Percentiles rank a stretch among this genome's conserved stretches.
Conservation (phyloP, 2,888 invertebrate species). For the Agrotis exclamationis region DNA sequence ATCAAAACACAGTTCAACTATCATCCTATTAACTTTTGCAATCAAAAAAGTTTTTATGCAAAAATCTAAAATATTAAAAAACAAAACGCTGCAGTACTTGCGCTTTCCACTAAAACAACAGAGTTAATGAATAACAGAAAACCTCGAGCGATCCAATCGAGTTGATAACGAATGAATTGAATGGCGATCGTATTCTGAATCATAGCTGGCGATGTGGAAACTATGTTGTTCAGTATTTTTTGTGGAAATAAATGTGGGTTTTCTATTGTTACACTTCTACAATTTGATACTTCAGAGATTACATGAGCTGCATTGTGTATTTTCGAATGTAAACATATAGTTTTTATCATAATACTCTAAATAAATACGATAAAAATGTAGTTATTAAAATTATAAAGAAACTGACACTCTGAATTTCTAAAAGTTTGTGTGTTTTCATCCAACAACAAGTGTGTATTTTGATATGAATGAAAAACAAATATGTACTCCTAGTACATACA, state of each 20-base stretch:
- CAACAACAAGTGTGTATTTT: neutral
- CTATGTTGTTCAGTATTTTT: neutral
- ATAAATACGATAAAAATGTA: too few species aligned
- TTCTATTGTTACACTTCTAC: too few species aligned
- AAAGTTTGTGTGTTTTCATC: neutral
- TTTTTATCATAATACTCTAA: neutral
- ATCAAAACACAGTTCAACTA: neutral
- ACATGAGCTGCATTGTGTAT: neutral
- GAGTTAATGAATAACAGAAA: constrained; percentile 58
- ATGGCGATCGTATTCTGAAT: constrained; percentile 45
- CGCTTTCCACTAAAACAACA: constrained; percentile 37
- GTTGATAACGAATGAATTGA: constrained; percentile 57
- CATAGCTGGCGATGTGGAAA: constrained; percentile 21
- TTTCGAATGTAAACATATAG: neutral
- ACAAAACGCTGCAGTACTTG: constrained; percentile 19
- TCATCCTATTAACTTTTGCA: neutral
- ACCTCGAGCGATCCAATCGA: constrained; percentile 39
- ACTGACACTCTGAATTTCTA: too few species aligned
- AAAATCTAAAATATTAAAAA: neutral
- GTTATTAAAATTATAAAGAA: too few species aligned
- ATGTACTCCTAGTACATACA: too few species aligned
- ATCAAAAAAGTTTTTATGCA: neutral
- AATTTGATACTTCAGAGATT: too few species aligned
- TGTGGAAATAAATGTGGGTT: neutral
- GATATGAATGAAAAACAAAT: neutral